phyloP scores from a whole-genome alignment of 2,113 vertebrate species.

The Erythrolamprus reginae region DNA sequence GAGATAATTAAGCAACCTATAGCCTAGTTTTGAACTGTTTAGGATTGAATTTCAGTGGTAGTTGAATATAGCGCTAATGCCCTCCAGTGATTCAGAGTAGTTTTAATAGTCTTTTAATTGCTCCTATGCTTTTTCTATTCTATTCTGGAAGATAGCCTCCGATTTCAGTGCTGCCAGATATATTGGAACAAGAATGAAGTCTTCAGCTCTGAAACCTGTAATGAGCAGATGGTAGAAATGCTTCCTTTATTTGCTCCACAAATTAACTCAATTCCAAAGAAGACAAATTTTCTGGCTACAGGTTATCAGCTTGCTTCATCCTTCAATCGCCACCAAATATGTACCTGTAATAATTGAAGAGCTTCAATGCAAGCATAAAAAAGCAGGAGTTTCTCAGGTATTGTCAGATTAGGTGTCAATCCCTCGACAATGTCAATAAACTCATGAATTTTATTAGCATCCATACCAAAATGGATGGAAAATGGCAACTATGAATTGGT shows the following conservation, averaged over 20 bases:
- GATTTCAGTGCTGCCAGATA: constrained; percentile 20
- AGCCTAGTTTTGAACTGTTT: constrained; percentile 20
- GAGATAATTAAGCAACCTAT: constrained; percentile 19
- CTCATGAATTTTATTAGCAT: not conserved
- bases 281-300: constrained; percentile 7
- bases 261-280: constrained; percentile 39
- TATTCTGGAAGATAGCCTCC: constrained; percentile 11
- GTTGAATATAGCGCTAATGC: constrained; percentile 2
- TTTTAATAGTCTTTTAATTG: constrained; percentile 29
- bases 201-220: not conserved
- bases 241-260: constrained; percentile 51
- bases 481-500: not conserved
- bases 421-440: not conserved
- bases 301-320: constrained; percentile 4
- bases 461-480: not conserved
- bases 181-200: not conserved
- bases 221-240: constrained; percentile 42
- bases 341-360: not conserved
- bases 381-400: not conserved
- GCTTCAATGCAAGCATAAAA: not conserved
- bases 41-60: not conserved
- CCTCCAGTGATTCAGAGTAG: not conserved
- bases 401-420: not conserved
- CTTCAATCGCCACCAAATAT: not conserved
- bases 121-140: not conserved